phyloP scores from a whole-genome alignment of 2,888 invertebrate species.

The Chrysolina americana region DNA sequence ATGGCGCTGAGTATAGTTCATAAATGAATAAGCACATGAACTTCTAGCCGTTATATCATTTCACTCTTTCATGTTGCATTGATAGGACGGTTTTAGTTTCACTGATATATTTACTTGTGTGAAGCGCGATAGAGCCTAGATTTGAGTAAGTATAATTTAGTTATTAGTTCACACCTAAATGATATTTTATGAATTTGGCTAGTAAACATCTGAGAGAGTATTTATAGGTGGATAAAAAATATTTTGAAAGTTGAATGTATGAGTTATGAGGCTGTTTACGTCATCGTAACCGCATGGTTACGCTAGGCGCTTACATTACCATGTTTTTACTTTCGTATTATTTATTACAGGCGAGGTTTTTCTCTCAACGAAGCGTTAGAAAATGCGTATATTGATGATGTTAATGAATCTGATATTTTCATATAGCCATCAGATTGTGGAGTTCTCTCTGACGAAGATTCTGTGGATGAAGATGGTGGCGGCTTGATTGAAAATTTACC shows the following conservation, averaged over 20 bases:
- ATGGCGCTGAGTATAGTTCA: too few species aligned
- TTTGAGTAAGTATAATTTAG: too few species aligned
- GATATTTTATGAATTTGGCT: not conserved
- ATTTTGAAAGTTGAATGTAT: too few species aligned
- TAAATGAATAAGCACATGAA: too few species aligned
- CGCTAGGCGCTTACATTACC: not conserved
- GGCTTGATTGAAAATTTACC: too few species aligned
- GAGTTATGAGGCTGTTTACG: too few species aligned
- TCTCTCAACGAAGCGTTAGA: too few species aligned
- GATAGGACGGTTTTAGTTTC: not conserved
- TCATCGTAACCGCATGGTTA: too few species aligned
- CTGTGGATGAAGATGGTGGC: slow-evolving; percentile 42
- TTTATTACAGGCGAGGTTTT: too few species aligned
- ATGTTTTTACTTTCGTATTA: not conserved
- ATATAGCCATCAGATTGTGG: slow-evolving; percentile 42
- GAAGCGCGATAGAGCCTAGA: too few species aligned
- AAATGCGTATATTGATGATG: slow-evolving; percentile 20
- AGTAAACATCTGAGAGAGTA: slow-evolving; percentile 7
- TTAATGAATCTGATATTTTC: slow-evolving; percentile 36
- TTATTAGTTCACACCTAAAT: too few species aligned
- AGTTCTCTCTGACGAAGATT: slow-evolving; percentile 42
- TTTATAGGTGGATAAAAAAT: too few species aligned
- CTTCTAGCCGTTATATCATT: not conserved
- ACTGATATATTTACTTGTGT: not conserved
- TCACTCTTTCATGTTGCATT: slow-evolving; percentile 1